A percentile compares a stretch with the other conserved stretches of the same genome.
These are phyloP conservation scores for Muricea muricata DNA, from an alignment of 92 coral and sea anemone species.

Conservation along the genomic window DNA sequence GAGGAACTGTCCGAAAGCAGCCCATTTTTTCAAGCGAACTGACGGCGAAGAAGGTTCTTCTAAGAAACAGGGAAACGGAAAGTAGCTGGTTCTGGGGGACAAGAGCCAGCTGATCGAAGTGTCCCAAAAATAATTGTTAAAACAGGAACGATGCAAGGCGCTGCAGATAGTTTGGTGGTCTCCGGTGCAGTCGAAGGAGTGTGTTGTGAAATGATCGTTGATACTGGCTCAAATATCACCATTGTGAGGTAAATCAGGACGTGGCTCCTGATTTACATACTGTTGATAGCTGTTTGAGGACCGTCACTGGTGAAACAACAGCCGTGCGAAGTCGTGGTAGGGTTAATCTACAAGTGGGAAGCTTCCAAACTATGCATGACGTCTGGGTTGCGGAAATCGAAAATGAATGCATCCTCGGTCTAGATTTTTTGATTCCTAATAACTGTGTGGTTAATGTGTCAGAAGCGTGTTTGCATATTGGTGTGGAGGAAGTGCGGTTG, in stretches of 20 bases:
- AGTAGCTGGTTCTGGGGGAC: constrained; percentile 47
- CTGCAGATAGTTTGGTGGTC: constrained; percentile 41
- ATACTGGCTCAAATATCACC: constrained; percentile 53
- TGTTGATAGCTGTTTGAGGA: constrained; percentile 14
- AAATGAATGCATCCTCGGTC: constrained; percentile 55
- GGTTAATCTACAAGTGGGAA: constrained; percentile 25
- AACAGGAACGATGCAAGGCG: constrained; percentile 45
- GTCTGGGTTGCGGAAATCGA: constrained; percentile 56
- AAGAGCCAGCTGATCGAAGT: constrained; percentile 1
- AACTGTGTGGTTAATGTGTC: constrained; percentile 13
- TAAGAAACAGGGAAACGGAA: constrained; percentile 37
- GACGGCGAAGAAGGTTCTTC: not conserved
- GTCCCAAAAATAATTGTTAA: not conserved
- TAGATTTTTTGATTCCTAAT: constrained; percentile 35
- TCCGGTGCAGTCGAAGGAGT: constrained; percentile 24
- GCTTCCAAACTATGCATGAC: constrained; percentile 1
- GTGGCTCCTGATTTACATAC: not conserved
- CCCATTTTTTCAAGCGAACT: no score
- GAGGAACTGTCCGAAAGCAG: not conserved
- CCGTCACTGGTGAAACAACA: constrained; percentile 52
- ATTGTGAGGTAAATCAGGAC: constrained; percentile 30
- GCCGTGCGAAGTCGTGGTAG: constrained; percentile 49
- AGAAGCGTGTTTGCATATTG: constrained; percentile 6
- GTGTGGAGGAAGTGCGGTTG: not conserved
- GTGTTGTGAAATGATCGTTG: constrained; percentile 43